Percentiles rank a stretch among this genome's conserved stretches.
phyloP scores from a whole-genome alignment of 30 jellyfish, hydroid and myxozoan genomes.

The Aurelia coerulea region DNA sequence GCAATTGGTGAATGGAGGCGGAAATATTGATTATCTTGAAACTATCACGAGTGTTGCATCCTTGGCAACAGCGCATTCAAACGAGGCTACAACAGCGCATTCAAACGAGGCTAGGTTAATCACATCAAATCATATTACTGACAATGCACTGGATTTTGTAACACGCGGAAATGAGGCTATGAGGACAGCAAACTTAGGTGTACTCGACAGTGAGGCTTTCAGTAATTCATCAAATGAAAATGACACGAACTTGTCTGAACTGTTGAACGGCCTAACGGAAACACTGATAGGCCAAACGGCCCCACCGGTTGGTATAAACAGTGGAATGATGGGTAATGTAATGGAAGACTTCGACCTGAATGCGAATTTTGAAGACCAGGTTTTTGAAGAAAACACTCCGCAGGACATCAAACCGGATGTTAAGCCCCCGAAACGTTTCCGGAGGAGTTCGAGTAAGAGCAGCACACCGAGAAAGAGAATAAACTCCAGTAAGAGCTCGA shows the following conservation, averaged over 20 bases:
- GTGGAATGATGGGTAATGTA: background rate
- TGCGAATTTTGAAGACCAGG: constrained; percentile 62
- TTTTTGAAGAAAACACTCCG: constrained; percentile 29
- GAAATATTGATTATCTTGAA: background rate
- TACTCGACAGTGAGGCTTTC: background rate
- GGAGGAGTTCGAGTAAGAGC: constrained; percentile 37
- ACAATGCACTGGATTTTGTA: constrained; percentile 10
- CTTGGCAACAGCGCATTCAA: background rate
- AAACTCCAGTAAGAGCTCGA: constrained; percentile 4
- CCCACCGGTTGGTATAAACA: background rate
- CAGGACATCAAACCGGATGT: constrained; percentile 35
- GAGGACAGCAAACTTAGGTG: background rate
- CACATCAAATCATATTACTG: background rate
- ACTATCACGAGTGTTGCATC: too few species aligned
- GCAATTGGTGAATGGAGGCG: background rate
- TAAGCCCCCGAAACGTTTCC: constrained; percentile 19
- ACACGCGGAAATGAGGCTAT: constrained; percentile 11
- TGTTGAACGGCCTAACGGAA: constrained; percentile 17
- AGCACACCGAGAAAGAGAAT: constrained; percentile 20
- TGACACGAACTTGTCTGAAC: constrained; percentile 7
- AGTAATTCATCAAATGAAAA: background rate
- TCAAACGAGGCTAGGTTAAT: background rate
- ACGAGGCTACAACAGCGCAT: background rate
- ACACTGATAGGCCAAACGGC: constrained; percentile 21
- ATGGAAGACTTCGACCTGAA: constrained; percentile 33